phyloP scores from a whole-genome alignment of 2,113 vertebrate species.

The Leucopsar rothschildi region DNA sequence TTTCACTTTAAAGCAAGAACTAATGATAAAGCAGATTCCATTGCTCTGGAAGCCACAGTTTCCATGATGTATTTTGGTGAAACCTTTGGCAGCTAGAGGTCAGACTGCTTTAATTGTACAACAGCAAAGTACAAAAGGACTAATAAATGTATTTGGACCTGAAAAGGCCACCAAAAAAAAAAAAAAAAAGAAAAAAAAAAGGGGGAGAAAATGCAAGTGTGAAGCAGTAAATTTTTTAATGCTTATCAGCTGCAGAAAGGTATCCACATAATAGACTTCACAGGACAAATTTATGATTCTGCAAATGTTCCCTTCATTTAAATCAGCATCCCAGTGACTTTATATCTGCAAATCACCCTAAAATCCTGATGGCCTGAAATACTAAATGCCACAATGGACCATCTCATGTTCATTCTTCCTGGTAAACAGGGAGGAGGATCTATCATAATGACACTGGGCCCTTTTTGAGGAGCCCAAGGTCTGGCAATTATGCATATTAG shows the following conservation, averaged over 20 bases:
- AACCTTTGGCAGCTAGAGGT: constrained; percentile 39
- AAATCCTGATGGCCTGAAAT: constrained; percentile 56
- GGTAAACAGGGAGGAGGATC: constrained; percentile 70
- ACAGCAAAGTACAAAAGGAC: not conserved
- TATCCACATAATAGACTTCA: constrained; percentile 48
- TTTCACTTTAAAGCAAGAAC: not conserved
- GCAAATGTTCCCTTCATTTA: constrained; percentile 58
- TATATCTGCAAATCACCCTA: constrained; percentile 65
- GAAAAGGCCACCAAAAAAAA: not conserved
- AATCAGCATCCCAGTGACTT: constrained; percentile 57
- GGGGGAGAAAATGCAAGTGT: not conserved
- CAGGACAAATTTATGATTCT: constrained; percentile 61
- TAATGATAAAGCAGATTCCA: constrained; percentile 12
- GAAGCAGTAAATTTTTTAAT: constrained; percentile 45
- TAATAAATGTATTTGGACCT: not conserved
- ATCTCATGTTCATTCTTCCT: constrained; percentile 50
- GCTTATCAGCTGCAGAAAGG: constrained; percentile 39
- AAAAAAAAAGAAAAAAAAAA: not conserved
- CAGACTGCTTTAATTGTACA: constrained; percentile 37
- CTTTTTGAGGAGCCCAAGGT: constrained; percentile 60
- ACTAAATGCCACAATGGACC: constrained; percentile 56
- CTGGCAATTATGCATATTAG: constrained; percentile 61
- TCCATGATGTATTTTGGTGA: not conserved
- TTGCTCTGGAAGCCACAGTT: not conserved
- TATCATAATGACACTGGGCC: constrained; percentile 64